phyloP scores from a whole-genome alignment of 2,113 vertebrate species.

The Sylvia atricapilla region DNA sequence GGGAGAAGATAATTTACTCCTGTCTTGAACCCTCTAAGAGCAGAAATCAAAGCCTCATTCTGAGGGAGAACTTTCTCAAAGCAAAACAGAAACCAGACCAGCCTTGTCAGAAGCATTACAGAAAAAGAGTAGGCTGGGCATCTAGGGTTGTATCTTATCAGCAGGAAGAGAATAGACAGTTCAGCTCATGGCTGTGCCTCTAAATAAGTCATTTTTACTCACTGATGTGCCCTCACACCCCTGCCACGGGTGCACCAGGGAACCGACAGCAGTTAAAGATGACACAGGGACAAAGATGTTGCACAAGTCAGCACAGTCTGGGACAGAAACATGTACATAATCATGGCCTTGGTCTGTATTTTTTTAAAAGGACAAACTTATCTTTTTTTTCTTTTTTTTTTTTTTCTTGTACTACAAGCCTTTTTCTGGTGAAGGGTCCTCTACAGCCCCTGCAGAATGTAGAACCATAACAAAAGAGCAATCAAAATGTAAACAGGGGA shows the following conservation, averaged over 20 bases:
- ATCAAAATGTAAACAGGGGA: not conserved
- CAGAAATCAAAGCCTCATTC: not conserved
- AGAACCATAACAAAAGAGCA: not conserved
- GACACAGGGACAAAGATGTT: not conserved
- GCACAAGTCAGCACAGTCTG: not conserved
- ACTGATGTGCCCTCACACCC: accelerated
- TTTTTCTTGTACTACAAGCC: not conserved
- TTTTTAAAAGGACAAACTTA: not conserved
- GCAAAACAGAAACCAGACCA: not conserved
- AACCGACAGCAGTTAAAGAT: not conserved
- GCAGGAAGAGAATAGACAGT: not conserved
- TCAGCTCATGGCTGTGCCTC: not conserved
- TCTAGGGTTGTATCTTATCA: not conserved
- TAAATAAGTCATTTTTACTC: not conserved
- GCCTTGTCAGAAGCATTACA: not conserved
- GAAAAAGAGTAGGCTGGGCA: not conserved
- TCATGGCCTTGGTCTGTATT: not conserved
- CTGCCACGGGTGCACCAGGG: accelerated
- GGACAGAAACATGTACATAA: not conserved
- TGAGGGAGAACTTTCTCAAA: not conserved
- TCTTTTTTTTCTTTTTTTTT: too few species aligned
- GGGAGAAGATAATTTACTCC: not conserved
- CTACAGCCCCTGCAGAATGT: not conserved
- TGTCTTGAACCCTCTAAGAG: not conserved
- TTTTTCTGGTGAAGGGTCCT: not conserved